Base-by-base conservation (phyloP, 2,113 vertebrate species). In the Tupaia chinensis region DNA sequence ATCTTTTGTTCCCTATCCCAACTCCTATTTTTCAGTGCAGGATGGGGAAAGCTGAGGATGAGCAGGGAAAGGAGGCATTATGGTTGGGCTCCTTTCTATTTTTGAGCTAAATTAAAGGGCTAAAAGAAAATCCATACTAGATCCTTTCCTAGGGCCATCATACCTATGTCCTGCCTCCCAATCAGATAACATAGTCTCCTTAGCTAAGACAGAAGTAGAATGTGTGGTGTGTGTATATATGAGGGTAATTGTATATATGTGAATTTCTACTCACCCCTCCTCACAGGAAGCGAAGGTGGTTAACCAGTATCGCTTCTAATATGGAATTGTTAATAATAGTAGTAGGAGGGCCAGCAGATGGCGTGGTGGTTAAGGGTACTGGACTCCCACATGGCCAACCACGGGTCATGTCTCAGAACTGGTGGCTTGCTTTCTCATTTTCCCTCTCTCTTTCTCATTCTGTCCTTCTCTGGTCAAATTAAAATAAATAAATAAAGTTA, bases 61-160 rank as follows among this genome's bases (percentile, higher is more conserved):
- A 53, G 27, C 22, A 27, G 9, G 34, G 58, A 53, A 65, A 22
- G 85, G 58, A 80, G 34, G 12, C 63, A 10, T 88, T 60, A 29
- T 32, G 16, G 19, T 74, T 85, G 70, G 82, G 63, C 14, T 72
- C 53, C 69, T 87, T 77, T 74, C 27, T 66, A 5, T 34, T 85
- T 93, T 96, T 76, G 91, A 90, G 54, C 54, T 77, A 44, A 29
- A 69, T 27, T 65, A 78, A 93, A 88, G n/a, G 23, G 29, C 70
- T 89, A 58, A 89, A 95, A 72, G 85, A 87, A 84, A 82, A 66
- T 32, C 20, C 27, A 29, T 53, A 16, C 22, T 90, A 56, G 27
- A 58, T 72, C 66, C 4, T 93, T 89, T 77, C 29, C 74, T 83
- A 58, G n/a, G 29, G 13, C 89, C 53, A 58, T 82, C 27, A n/a